These are phyloP conservation scores for Drosophila lacertosa DNA, from an alignment of 1,140 invertebrate species.

Conservation along the genomic window DNA sequence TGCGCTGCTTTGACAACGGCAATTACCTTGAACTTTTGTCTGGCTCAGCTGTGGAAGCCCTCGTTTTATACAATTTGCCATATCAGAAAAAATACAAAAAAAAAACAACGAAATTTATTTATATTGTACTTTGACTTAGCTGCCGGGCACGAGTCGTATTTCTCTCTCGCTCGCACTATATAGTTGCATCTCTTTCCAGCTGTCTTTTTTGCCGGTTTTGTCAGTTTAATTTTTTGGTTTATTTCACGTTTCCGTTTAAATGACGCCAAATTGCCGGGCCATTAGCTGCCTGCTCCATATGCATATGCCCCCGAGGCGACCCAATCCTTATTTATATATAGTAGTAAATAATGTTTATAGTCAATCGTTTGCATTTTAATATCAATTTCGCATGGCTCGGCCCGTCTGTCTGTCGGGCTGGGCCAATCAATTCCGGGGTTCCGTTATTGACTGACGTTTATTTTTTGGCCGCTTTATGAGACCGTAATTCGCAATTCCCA, in stretches of 20 bases:
- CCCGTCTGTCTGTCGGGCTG: background rate
- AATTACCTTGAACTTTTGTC: conserved; percentile 77
- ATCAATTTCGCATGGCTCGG: conserved; percentile 59
- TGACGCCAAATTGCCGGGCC: conserved; percentile 73
- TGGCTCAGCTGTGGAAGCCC: conserved; percentile 27
- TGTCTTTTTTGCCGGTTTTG: conserved; percentile 49
- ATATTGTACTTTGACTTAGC: conserved; percentile 56
- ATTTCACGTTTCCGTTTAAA: conserved; percentile 70
- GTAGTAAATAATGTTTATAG: conserved; percentile 70
- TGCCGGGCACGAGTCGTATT: conserved; percentile 43
- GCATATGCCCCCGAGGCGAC: conserved; percentile 41
- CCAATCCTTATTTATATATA: conserved; percentile 42
- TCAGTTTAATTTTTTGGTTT: conserved; percentile 76
- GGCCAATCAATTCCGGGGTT: conserved; percentile 61
- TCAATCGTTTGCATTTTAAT: conserved; percentile 79
- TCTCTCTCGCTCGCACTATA: background rate
- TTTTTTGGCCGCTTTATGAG: conserved; percentile 78
- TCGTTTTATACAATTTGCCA: conserved; percentile 33
- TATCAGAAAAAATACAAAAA: conserved; percentile 28
- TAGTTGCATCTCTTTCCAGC: conserved; percentile 1
- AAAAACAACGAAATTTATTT: conserved; percentile 64
- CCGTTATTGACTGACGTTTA: conserved; percentile 71
- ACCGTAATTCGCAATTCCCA: conserved; percentile 73
- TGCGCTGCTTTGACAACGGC: conserved; percentile 80
- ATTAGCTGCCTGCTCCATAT: conserved; percentile 66